Evolutionary conservation across 2,888 invertebrate genomes (phyloP), one percentile per base, ranked within the genome.

Genomic region (Eupithecia exiguata): DNA sequence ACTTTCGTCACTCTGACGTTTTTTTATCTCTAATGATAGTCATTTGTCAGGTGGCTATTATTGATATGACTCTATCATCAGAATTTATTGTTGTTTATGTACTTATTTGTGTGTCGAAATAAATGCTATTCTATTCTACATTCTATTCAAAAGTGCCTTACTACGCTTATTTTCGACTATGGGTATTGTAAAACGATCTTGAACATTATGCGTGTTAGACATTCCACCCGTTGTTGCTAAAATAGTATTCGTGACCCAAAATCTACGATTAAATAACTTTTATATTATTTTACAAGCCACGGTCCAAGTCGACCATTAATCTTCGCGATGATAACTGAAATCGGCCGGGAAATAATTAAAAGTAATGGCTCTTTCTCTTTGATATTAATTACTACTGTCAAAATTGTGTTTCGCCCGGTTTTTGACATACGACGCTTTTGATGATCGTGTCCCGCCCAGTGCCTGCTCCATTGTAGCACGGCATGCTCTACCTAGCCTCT

Each of bases 341-440:
- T 74, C 69, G 72, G 67, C 76, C 76, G 71, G 79, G 74, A 74
- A 74, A 78, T 77, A 77, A 77, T 78, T 76, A 74, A 71, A 88
- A 87, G 83, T 86, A 86, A 90, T 87, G 84, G 84, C 80, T 79
- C 86, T 86, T 89, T 89, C 88, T 85, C 84, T 87, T 84, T 81
- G 83, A 85, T 84, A 89, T 90, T 90, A 91, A 91, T 90, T 86
- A 86, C 79, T 75, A 72, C 79, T 83, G 84, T 86, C 83, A 83
- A 80, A 84, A 85, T 83, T 84, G 80, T 78, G 77, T 84, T 75
- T 71, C 76, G 76, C 69, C 74, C 68, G 69, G 72, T 77, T 79
- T 75, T 63, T 72, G 70, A 80, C 77, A 70, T 72, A 76, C 78
- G 69, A 73, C 77, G 63, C 70, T 35, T 69, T 78, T 75, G 71